These are phyloP conservation scores for Bimastos eiseni DNA, from an alignment of 2,888 invertebrate species.

Conservation along the genomic window DNA sequence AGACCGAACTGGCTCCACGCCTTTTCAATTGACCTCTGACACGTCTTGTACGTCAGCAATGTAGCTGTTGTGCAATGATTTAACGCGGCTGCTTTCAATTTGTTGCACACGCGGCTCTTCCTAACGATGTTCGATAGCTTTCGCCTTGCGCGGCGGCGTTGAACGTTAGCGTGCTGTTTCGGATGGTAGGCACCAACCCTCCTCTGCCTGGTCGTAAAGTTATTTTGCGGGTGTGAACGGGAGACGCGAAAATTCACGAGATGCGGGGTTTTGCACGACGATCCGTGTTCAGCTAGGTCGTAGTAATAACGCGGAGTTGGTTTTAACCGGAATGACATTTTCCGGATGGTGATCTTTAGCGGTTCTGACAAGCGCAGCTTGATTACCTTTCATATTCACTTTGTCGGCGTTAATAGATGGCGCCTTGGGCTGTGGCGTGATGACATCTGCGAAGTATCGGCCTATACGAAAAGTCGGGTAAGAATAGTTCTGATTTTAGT, in stretches of 20 bases:
- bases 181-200: neutral
- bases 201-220: neutral
- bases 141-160: neutral
- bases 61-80: neutral
- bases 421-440: neutral
- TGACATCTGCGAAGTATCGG: neutral
- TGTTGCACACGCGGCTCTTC: neutral
- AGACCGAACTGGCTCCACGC: neutral
- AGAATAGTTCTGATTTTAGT: too few relatives aligned
- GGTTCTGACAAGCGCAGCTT: neutral
- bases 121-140: neutral
- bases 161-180: neutral
- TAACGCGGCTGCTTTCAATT: neutral
- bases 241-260: neutral
- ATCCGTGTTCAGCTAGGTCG: neutral
- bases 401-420: neutral
- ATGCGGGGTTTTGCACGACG: neutral
- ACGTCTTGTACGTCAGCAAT: neutral
- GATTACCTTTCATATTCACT: neutral
- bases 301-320: neutral
- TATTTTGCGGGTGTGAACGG: neutral
- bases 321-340: neutral
- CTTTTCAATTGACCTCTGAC: neutral
- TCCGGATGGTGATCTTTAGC: neutral
- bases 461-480: neutral